Evolutionary conservation across 2,113 vertebrate genomes (phyloP), one percentile per base, ranked within the genome.

Genomic region (Beaufortia kweichowensis): DNA sequence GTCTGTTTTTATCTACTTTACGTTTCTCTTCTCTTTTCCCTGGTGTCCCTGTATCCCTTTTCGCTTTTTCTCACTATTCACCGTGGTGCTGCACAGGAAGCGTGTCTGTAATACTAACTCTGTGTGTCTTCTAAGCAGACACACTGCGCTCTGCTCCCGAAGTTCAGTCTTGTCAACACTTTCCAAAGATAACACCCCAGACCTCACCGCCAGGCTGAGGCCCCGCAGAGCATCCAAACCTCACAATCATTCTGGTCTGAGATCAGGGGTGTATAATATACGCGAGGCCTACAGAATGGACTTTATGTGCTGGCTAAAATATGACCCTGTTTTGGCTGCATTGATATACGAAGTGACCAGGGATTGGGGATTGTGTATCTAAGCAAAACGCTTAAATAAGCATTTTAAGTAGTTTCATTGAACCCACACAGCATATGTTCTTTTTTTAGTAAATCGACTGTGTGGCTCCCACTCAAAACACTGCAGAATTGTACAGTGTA

Each of bases 151-250:
- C 63, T 85, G 87, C 86, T 87, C 83, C 84, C 84, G 74, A 85
- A 86, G 86, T 93, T 94, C 90, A 91, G 92, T 91, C 90, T 91
- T 89, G 89, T 94, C 91, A 87, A 93, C 90, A 39, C 91, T 92
- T 94, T 94, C 92, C 90, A 94, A 94, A 95, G 92, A 93, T 93
- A 94, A 93, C 90, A 91, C 68, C 59, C 31, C 56, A 79, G 84
- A 90, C 90, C 90, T 92, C 89, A 88, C 78, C 76, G 87, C 87
- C 89, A 88, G 91, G 87, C 90, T 86, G 83, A 90, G 87, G 90
- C 90, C 89, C 88, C 85, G 70, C 81, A 78, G 59, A 79, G 50
- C 43, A 4, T 55, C 53, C 61, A 61, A 77, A 61, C 65, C 17
- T 23, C 65, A 33, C 28, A 59, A 46, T 26, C 35, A 26, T 59